Conservation (phyloP, 1,140 invertebrate genomes). For the Apis dorsata region DNA sequence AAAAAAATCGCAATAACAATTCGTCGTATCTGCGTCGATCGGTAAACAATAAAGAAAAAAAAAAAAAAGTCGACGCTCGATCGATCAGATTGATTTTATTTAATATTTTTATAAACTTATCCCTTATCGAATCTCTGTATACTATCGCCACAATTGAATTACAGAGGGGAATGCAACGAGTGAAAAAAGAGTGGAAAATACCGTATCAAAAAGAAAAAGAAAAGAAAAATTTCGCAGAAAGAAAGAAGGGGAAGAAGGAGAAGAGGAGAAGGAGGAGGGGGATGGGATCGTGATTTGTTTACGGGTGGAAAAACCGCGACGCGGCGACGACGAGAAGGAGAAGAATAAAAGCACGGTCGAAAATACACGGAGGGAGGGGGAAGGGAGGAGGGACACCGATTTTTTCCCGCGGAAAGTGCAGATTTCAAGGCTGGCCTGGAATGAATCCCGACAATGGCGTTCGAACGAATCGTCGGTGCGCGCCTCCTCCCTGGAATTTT, state of each 20-base stretch:
- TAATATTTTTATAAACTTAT: conserved; percentile 36
- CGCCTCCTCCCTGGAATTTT: conserved; percentile 33
- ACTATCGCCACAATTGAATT: no score
- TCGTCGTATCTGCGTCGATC: not conserved
- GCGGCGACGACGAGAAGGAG: not conserved
- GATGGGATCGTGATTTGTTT: conserved; percentile 35
- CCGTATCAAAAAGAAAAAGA: not conserved
- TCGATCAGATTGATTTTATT: conserved; percentile 26
- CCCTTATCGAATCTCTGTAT: no score
- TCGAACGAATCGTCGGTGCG: not conserved
- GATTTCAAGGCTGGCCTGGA: conserved; percentile 14
- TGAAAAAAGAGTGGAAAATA: no score
- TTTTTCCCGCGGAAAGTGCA: not conserved
- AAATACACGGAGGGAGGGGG: not conserved
- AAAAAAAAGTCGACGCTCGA: conserved; percentile 37
- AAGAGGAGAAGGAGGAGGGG: not conserved
- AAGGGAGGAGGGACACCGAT: not conserved
- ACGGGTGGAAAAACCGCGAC: conserved; percentile 25
- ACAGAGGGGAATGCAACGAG: not conserved
- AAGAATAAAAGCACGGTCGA: not conserved
- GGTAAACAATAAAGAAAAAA: conserved; percentile 19
- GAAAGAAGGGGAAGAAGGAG: not conserved
- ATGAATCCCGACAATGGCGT: conserved; percentile 26
- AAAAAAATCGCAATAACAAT: no score
- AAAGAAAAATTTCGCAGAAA: not conserved